Evolutionary conservation across 2,797 vertebrate species (phyloP).

Genomic region (Paedocypris micromegethes): DNA sequence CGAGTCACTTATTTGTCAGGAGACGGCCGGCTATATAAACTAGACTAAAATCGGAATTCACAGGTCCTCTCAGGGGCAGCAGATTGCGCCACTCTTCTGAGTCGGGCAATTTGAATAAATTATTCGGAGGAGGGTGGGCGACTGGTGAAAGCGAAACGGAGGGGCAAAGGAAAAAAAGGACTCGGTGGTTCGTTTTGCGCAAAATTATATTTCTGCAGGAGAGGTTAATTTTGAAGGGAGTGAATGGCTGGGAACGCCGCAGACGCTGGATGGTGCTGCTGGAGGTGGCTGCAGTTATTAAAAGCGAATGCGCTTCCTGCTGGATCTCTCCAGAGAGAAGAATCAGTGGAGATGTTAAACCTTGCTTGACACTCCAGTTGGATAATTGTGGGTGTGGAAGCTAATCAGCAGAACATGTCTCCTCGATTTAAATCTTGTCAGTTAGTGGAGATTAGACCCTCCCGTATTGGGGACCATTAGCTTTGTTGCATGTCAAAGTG

Average conservation of each 20-base stretch:
- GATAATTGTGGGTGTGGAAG: constrained; percentile 99
- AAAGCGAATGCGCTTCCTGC: constrained; percentile 99
- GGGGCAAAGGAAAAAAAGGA: constrained; percentile 68
- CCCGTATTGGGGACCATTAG: constrained; percentile 96
- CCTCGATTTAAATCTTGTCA: constrained; percentile 99
- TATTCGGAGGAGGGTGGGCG: constrained; percentile 73
- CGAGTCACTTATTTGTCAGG: constrained; percentile 93
- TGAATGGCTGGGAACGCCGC: constrained; percentile 95
- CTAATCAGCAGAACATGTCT: constrained; percentile 99
- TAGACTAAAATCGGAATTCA: constrained; percentile 80
- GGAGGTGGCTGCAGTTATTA: constrained; percentile 98
- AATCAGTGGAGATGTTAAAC: constrained; percentile 99
- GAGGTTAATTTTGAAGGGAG: constrained; percentile 99
- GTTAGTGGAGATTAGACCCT: constrained; percentile 99
- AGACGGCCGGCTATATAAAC: constrained; percentile 96
- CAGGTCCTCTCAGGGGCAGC: constrained; percentile 91
- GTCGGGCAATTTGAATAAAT: constrained; percentile 99
- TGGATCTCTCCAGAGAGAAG: constrained; percentile 99
- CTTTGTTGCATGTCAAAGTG: constrained; percentile 99
- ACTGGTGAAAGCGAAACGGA: constrained; percentile 35
- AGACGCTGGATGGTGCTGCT: constrained; percentile 83
- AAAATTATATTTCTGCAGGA: constrained; percentile 99
- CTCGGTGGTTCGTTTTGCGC: constrained; percentile 99
- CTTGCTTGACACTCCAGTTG: constrained; percentile 99
- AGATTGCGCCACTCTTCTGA: constrained; percentile 99